These are phyloP conservation scores for Eupithecia insigniata DNA, from an alignment of 2,888 invertebrate genomes.

Conservation along the genomic window DNA sequence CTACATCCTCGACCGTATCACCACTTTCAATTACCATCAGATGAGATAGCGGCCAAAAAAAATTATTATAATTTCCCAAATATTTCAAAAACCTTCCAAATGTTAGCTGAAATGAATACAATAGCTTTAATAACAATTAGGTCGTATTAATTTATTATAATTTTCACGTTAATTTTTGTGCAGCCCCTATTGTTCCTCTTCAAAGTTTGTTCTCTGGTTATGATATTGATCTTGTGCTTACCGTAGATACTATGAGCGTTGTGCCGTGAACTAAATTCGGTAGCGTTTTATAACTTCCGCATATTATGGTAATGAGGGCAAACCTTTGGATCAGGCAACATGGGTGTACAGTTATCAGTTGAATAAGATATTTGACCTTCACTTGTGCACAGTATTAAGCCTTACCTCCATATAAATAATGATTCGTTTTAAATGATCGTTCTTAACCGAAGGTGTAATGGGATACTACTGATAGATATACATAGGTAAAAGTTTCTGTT, in stretches of 20 bases:
- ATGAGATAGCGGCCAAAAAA: no score
- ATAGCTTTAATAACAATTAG: neutral
- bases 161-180: neutral
- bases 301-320: slow-evolving; percentile 72
- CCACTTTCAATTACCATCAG: no score
- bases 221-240: slow-evolving; percentile 14
- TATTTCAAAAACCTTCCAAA: neutral
- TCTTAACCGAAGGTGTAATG: neutral
- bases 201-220: slow-evolving; percentile 16
- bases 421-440: neutral
- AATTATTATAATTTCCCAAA: neutral
- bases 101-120: neutral
- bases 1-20: no score
- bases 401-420: neutral
- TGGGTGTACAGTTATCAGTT: neutral
- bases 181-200: neutral
- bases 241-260: slow-evolving; percentile 53
- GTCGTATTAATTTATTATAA: neutral
- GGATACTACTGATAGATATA: neutral
- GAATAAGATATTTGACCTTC: neutral
- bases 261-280: slow-evolving; percentile 65
- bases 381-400: neutral
- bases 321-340: slow-evolving; percentile 21
- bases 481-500: neutral
- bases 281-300: slow-evolving; percentile 71